Percentiles rank a stretch among this genome's conserved stretches.
Evolutionary conservation across 2,113 vertebrate species (phyloP).

Genomic region (Pitta sordida): DNA sequence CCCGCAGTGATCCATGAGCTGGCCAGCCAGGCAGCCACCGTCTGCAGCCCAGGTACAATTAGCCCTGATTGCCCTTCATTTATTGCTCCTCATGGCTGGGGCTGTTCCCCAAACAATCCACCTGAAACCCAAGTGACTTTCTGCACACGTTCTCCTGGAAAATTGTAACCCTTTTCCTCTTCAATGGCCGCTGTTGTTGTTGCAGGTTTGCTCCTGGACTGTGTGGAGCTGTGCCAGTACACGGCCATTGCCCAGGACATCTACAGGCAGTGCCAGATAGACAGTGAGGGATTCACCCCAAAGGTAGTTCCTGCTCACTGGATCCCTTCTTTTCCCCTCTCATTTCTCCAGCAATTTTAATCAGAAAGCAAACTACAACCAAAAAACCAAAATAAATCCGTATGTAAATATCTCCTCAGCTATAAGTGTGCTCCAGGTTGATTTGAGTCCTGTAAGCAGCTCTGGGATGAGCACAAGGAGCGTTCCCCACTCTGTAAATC

Average conservation of each 20-base stretch:
- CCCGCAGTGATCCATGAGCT: constrained; percentile 83
- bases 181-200: neutral
- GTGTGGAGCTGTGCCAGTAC: constrained; percentile 91
- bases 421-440: neutral
- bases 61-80: too few species aligned
- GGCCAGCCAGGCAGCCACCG: constrained; percentile 84
- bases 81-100: neutral
- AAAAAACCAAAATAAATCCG: neutral
- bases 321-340: neutral
- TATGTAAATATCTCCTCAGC: neutral
- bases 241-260: constrained; percentile 85
- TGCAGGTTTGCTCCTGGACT: constrained; percentile 88
- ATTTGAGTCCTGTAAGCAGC: neutral
- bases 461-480: neutral
- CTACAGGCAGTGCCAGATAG: constrained; percentile 91
- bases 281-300: constrained; percentile 81
- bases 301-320: constrained; percentile 73
- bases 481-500: neutral
- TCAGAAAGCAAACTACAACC: neutral
- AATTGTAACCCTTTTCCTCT: neutral
- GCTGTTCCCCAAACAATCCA: neutral
- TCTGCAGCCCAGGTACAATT: constrained; percentile 87
- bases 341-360: neutral
- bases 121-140: neutral
- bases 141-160: too few species aligned